Percentiles rank a stretch among this genome's conserved stretches.
Evolutionary conservation across 2,888 invertebrate genomes (phyloP).

Genomic region (Pandemis corylana): DNA sequence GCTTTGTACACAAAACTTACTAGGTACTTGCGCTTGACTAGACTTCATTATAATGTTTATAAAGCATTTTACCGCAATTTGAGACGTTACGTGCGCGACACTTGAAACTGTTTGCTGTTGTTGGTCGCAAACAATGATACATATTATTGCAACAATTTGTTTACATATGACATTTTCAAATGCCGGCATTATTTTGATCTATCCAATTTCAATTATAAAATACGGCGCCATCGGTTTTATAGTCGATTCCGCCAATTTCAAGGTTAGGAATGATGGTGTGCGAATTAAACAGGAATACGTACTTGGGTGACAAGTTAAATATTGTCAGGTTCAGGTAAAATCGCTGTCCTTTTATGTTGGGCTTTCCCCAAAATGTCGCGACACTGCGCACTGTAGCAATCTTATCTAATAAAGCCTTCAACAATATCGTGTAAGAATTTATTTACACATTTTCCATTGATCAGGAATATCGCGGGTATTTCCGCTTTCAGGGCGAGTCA

Average conservation of each 20-base stretch:
- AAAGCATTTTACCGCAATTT: not conserved
- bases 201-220: too few species aligned
- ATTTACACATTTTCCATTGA: not conserved
- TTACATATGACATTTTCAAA: not conserved
- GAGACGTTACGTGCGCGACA: not conserved
- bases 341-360: not conserved
- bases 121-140: not conserved
- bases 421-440: not conserved
- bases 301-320: not conserved
- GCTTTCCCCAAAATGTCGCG: not conserved
- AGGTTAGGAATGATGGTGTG: too few species aligned
- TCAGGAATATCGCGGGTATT: not conserved
- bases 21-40: not conserved
- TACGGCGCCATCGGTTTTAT: too few species aligned
- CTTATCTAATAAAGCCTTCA: not conserved
- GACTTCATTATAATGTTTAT: not conserved
- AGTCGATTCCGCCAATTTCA: too few species aligned
- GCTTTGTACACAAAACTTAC: not conserved
- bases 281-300: too few species aligned
- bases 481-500: constrained; percentile 11
- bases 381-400: not conserved
- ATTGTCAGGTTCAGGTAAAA: not conserved
- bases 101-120: not conserved
- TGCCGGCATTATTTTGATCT: not conserved
- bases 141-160: not conserved